phyloP scores from a whole-genome alignment of 2,113 vertebrate species.

The Microtus oregoni region DNA sequence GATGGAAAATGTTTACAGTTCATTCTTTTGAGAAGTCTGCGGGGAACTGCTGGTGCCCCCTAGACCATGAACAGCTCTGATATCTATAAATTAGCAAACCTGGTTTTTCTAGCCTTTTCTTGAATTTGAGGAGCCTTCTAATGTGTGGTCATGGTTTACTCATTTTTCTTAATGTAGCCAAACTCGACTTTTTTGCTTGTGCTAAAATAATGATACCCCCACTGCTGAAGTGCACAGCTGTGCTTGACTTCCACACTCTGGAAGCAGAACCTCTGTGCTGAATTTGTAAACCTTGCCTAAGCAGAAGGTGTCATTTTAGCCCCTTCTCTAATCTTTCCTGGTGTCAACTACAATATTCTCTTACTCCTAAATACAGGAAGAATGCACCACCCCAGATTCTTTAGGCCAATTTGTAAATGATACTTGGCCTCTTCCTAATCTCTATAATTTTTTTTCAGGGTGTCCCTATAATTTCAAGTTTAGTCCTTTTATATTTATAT shows the following conservation, averaged over 20 bases:
- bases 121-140: neutral
- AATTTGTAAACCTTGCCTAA: conserved; percentile 28
- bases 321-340: neutral
- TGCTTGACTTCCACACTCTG: neutral
- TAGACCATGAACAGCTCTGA: neutral
- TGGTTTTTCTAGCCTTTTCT: neutral
- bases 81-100: neutral
- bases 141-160: neutral
- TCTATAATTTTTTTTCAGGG: neutral
- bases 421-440: neutral
- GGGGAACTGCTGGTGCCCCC: neutral
- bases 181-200: neutral
- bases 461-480: neutral
- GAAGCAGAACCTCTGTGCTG: neutral
- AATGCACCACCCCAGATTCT: neutral
- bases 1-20: neutral
- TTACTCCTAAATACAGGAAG: neutral
- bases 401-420: neutral
- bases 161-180: conserved; percentile 28
- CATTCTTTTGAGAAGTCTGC: neutral
- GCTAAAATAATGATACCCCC: neutral
- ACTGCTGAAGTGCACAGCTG: neutral
- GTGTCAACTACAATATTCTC: neutral
- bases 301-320: neutral
- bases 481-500: neutral